These are phyloP conservation scores for Eristalinus sepulchralis DNA, from an alignment of 2,888 invertebrate genomes.

Conservation along the genomic window DNA sequence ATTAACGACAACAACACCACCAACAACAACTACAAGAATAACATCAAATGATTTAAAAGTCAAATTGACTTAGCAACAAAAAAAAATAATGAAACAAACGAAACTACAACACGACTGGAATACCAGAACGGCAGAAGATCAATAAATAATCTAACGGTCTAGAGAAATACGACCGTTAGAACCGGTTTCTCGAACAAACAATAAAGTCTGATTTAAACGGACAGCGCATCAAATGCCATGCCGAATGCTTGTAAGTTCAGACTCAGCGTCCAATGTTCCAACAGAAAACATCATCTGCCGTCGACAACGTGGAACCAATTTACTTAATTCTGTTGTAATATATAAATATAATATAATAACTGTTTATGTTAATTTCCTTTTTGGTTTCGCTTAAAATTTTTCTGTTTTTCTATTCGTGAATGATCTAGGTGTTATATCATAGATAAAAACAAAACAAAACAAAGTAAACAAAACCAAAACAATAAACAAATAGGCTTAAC, in stretches of 20 bases:
- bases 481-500: conserved; percentile 22
- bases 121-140: conserved; percentile 21
- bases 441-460: conserved; percentile 38
- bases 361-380: conserved; percentile 1
- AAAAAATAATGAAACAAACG: conserved; percentile 5
- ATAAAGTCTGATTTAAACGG: conserved; percentile 46
- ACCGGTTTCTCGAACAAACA: conserved; percentile 40
- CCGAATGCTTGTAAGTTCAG: conserved; percentile 22
- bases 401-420: conserved; percentile 45
- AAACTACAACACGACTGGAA: not conserved
- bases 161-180: not conserved
- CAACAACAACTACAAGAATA: conserved; percentile 14
- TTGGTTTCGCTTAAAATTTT: not conserved
- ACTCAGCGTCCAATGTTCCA: not conserved
- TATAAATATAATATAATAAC: conserved; percentile 21
- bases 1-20: conserved; percentile 36
- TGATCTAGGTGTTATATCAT: conserved; percentile 54
- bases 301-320: conserved; percentile 54
- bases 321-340: conserved; percentile 18
- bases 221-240: not conserved
- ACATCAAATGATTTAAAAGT: not conserved
- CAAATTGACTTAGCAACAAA: not conserved
- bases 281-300: conserved; percentile 42
- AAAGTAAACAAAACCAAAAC: conserved; percentile 23
- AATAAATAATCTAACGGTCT: not conserved